Evolutionary conservation across 2,888 invertebrate species (phyloP).

Genomic region (Agrochola lota): DNA sequence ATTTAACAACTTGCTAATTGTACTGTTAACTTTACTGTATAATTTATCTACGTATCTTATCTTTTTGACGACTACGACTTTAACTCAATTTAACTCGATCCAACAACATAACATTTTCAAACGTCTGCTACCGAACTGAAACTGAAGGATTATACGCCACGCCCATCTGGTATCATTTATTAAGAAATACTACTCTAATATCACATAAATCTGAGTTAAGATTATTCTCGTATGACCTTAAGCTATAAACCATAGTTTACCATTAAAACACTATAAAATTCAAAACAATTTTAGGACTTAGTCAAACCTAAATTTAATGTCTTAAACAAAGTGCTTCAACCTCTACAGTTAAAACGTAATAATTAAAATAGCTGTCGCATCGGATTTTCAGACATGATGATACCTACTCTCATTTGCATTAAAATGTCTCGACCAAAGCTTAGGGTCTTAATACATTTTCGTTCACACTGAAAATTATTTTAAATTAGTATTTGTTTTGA

Average conservation of each 20-base stretch:
- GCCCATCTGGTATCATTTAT: background rate
- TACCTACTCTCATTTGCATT: conserved; percentile 38
- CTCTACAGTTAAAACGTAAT: background rate
- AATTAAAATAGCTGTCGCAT: conserved; percentile 19
- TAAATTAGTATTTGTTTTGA: background rate
- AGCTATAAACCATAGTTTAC: background rate
- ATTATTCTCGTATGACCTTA: background rate
- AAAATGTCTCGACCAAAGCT: conserved; percentile 42
- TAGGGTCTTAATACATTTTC: conserved; percentile 9
- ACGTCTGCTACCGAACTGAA: too few species aligned
- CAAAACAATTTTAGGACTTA: conserved; percentile 1
- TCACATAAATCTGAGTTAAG: background rate
- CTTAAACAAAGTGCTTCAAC: conserved; percentile 17
- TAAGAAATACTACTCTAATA: background rate
- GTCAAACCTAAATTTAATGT: background rate
- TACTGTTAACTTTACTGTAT: too few species aligned
- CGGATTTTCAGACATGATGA: conserved; percentile 1
- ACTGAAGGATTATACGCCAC: too few species aligned
- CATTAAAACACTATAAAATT: background rate
- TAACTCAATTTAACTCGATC: too few species aligned
- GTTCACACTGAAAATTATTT: background rate
- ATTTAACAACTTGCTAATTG: background rate
- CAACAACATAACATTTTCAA: too few species aligned
- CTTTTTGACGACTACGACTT: too few species aligned
- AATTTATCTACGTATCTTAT: too few species aligned